A percentile compares a stretch with the other conserved stretches of the same genome.
These are phyloP conservation scores for Campylomormyrus tamandua DNA, from an alignment of 2,113 vertebrate species.

Conservation along the genomic window DNA sequence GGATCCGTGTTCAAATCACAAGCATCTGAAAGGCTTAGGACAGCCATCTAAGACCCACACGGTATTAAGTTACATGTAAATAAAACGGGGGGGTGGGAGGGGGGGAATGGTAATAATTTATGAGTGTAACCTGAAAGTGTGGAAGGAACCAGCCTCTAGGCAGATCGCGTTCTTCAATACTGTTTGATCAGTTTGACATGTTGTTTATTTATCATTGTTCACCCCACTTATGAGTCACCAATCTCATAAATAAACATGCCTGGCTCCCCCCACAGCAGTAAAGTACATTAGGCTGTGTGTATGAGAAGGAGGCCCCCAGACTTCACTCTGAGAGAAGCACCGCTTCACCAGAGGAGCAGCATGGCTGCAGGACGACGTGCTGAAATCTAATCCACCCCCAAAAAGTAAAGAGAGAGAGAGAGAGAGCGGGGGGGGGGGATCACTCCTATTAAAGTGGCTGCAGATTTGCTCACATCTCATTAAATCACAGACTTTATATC, in stretches of 20 bases:
- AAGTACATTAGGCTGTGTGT: not conserved
- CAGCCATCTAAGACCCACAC: not conserved
- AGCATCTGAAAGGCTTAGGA: not conserved
- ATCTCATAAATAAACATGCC: constrained; percentile 18
- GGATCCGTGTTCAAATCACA: not conserved
- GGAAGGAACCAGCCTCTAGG: not conserved
- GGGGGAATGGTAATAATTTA: not conserved
- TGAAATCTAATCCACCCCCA: not conserved
- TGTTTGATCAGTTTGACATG: constrained; percentile 20
- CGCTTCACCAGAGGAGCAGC: not conserved
- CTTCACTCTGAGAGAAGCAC: not conserved
- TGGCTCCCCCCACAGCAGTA: not conserved
- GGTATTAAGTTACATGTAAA: constrained; percentile 9
- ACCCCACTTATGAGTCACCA: constrained; percentile 10
- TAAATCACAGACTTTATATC: not conserved
- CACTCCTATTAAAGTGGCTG: not conserved
- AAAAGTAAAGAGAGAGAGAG: not conserved
- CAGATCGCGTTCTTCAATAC: not conserved
- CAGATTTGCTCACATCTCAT: not conserved
- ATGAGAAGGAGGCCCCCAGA: not conserved
- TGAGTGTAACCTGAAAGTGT: constrained; percentile 5
- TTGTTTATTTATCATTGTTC: constrained; percentile 10
- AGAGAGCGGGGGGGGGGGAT: not conserved
- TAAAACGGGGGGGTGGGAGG: too few species aligned
- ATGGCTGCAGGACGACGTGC: not conserved